Percentiles rank a stretch among this genome's conserved stretches.
phyloP scores from a whole-genome alignment of 2,797 vertebrate genomes.

The Hoplostethus mediterraneus region DNA sequence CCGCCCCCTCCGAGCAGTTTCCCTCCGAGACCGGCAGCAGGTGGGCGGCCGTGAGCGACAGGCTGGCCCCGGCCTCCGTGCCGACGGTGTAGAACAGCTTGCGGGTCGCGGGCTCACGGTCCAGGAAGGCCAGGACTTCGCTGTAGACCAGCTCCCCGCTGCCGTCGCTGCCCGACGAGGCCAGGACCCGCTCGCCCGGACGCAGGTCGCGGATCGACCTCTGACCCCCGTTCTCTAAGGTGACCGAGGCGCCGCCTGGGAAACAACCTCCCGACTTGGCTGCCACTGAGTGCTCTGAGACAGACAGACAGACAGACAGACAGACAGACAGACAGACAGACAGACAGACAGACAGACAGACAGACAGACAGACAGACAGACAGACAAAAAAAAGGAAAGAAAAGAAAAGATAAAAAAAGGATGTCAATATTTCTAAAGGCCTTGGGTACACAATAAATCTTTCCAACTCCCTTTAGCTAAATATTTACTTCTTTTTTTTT shows the following conservation, averaged over 20 bases:
- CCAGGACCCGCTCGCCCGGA: constrained; percentile 89
- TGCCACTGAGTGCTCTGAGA: constrained; percentile 92
- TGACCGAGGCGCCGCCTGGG: constrained; percentile 87
- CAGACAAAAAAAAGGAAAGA: neutral
- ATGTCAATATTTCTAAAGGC: constrained; percentile 16
- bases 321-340: constrained; percentile 25
- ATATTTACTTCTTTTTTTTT: constrained; percentile 58
- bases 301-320: constrained; percentile 31
- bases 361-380: constrained; percentile 29
- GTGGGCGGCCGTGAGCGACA: constrained; percentile 92
- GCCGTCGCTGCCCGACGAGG: constrained; percentile 76
- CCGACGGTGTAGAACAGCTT: constrained; percentile 88
- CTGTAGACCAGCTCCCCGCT: constrained; percentile 87
- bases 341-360: constrained; percentile 34
- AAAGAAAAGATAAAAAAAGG: constrained; percentile 6
- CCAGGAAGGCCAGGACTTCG: constrained; percentile 92
- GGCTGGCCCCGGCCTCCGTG: constrained; percentile 82
- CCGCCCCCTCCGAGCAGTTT: constrained; percentile 84
- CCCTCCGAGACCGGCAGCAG: constrained; percentile 87
- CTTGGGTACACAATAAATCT: constrained; percentile 9
- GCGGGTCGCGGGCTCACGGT: constrained; percentile 81
- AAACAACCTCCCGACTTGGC: constrained; percentile 97
- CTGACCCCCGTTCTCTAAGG: constrained; percentile 82
- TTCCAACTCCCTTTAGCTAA: constrained; percentile 44
- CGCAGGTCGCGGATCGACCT: constrained; percentile 85